Evolutionary conservation across 64 coral and sea anemone species (phyloP).

Genomic region (Porites australiensis): DNA sequence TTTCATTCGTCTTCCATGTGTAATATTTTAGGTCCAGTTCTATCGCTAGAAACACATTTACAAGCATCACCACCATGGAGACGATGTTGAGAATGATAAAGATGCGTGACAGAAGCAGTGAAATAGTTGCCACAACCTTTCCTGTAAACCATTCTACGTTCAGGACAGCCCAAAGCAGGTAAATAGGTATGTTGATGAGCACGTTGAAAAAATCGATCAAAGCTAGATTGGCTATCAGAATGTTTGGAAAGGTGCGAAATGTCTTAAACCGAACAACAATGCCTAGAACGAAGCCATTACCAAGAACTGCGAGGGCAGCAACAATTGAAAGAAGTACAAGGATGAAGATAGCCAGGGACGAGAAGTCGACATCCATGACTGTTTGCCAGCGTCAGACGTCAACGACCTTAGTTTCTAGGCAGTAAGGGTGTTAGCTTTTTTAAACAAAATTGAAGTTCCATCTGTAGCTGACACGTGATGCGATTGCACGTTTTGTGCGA

Average conservation of each 20-base stretch:
- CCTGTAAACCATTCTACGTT: background rate
- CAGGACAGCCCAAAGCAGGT: background rate
- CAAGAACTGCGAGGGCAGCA: background rate
- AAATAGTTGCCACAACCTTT: background rate
- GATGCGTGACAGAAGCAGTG: background rate
- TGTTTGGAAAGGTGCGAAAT: slow-evolving; percentile 42
- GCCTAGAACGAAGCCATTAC: background rate
- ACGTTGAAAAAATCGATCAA: slow-evolving; percentile 20
- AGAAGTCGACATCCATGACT: too few relatives aligned
- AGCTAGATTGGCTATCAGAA: slow-evolving; percentile 1
- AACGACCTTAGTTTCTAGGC: too few relatives aligned
- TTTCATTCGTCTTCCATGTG: slow-evolving; percentile 27
- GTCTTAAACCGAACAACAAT: slow-evolving; percentile 11
- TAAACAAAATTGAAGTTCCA: too few relatives aligned
- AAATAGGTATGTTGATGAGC: slow-evolving; percentile 4
- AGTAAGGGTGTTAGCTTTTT: too few relatives aligned
- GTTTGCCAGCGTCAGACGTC: too few relatives aligned
- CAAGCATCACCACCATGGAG: slow-evolving; percentile 1
- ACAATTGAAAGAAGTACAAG: background rate
- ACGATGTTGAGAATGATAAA: slow-evolving; percentile 18
- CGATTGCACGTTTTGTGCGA: too few relatives aligned
- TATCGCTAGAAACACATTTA: background rate
- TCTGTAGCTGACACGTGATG: too few relatives aligned
- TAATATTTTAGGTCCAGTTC: background rate
- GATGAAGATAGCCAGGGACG: background rate